Conservation (phyloP, 1,140 invertebrate species). For the Anoplophora glabripennis region DNA sequence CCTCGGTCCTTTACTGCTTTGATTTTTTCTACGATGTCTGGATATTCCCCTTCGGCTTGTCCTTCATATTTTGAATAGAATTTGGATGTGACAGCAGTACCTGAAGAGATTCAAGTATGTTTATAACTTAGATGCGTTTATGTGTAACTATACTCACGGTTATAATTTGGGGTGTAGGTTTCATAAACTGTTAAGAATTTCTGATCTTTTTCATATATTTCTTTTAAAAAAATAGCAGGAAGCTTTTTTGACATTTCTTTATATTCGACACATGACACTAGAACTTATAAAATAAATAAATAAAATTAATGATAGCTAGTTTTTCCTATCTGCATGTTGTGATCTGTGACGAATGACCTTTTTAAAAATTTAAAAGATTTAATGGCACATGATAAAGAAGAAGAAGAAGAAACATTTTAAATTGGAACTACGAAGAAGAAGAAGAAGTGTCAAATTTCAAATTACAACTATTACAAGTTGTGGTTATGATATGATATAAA, state of each 20-base stretch:
- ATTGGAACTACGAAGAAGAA: too few species aligned
- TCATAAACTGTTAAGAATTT: constrained; percentile 36
- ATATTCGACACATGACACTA: too few species aligned
- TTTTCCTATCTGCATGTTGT: too few species aligned
- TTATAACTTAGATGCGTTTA: not conserved
- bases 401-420: too few species aligned
- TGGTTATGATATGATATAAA: too few species aligned
- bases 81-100: constrained; percentile 32
- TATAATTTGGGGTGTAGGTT: constrained; percentile 33
- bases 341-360: too few species aligned
- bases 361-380: too few species aligned
- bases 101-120: constrained; percentile 19
- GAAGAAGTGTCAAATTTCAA: too few species aligned
- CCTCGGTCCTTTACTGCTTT: constrained; percentile 27
- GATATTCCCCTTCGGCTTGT: constrained; percentile 19
- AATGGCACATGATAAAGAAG: too few species aligned
- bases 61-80: constrained; percentile 42
- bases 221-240: constrained; percentile 32
- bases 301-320: too few species aligned
- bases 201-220: constrained; percentile 34
- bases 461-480: too few species aligned
- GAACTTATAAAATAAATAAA: too few species aligned
- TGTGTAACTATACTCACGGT: constrained; percentile 24
- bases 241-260: constrained; percentile 2
- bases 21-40: constrained; percentile 28